Conservation (phyloP, 1,140 invertebrate genomes). For the Arctopsyche grandis region DNA sequence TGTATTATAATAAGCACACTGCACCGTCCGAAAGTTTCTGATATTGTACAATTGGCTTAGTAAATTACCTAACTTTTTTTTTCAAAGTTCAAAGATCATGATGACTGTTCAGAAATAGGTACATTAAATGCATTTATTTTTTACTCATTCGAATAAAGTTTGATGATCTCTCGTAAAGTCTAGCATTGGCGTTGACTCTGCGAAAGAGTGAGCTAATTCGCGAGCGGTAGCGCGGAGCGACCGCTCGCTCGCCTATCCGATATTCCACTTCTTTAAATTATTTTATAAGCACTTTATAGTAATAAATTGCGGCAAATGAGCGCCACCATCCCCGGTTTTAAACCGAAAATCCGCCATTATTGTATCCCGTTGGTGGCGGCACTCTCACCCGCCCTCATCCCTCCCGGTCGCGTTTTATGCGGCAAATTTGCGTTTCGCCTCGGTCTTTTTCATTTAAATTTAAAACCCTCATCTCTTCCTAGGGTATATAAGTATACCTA, state of each 20-base stretch:
- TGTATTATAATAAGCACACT: too few relatives aligned
- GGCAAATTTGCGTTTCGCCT: conserved; percentile 55
- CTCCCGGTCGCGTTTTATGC: conserved; percentile 47
- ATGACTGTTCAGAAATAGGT: too few relatives aligned
- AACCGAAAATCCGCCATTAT: conserved; percentile 55
- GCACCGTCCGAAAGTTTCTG: too few relatives aligned
- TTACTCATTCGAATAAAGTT: background rate
- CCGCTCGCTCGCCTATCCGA: conserved; percentile 4
- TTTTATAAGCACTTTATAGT: conserved; percentile 54
- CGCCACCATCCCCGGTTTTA: conserved; percentile 46
- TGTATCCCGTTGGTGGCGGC: conserved; percentile 50
- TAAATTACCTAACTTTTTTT: too few relatives aligned
- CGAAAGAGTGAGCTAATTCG: too few relatives aligned
- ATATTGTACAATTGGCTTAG: too few relatives aligned
- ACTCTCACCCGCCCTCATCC: conserved; percentile 29
- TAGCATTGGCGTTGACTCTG: too few relatives aligned
- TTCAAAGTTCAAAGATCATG: too few relatives aligned
- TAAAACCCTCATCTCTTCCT: conserved; percentile 53
- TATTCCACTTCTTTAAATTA: conserved; percentile 50
- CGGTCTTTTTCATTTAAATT: conserved; percentile 56
- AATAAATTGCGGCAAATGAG: conserved; percentile 54
- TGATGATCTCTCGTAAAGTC: background rate
- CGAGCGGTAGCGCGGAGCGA: too few relatives aligned
- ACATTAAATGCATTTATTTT: too few relatives aligned
- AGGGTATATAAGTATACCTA: background rate